Base-by-base conservation (phyloP, 2,797 vertebrate species). In the Furcifer pardalis region DNA sequence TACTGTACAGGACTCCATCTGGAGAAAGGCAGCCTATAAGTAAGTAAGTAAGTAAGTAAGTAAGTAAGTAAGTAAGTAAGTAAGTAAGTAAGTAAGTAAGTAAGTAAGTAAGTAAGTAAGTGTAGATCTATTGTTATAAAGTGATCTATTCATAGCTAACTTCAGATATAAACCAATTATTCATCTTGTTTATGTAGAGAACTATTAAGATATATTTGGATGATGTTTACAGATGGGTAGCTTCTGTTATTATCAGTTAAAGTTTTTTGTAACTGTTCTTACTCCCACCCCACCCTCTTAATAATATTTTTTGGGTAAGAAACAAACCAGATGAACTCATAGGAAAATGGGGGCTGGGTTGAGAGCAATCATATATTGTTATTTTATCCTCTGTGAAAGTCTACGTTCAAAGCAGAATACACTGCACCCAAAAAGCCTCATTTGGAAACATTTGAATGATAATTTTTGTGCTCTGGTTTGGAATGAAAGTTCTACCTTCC, bases 401-500 rank as follows among this genome's bases (percentile, higher is more conserved):
- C 23, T 42, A 25, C 13, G 35, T 4, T 71, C 40, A 23, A 42
- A 42, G 69, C 37, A 42, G 40, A 23, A 71, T 56, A 35, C 25
- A 27, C 21, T 13, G 23, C 40, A 25, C 37, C 25, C 40, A 9
- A 27, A 42, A 71, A 71, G 40, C 35, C 9, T 27, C 40, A 42
- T 23, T 25, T 42, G 37, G 35, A 37, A 17, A 32, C 2, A 21
- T 37, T 19, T 68, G 84, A 78, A 56, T 35, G 89, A 89, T 89
- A 92, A 90, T 90, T 85, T 23, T 1, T 0, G 0, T 84, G 15
- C 17, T 27, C 84, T 62, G 12, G 56, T 77, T 80, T 3, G 46
- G 37, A 87, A 77, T 84, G 90, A 79, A 86, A 90, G 81, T 86
- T 87, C 68, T 92, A 88, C 83, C 86, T 84, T 85, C 74, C 44